A percentile compares a stretch with the other conserved stretches of the same genome.
These are phyloP conservation scores for Drosophila azteca DNA, from an alignment of 1,140 invertebrate genomes.

Conservation along the genomic window DNA sequence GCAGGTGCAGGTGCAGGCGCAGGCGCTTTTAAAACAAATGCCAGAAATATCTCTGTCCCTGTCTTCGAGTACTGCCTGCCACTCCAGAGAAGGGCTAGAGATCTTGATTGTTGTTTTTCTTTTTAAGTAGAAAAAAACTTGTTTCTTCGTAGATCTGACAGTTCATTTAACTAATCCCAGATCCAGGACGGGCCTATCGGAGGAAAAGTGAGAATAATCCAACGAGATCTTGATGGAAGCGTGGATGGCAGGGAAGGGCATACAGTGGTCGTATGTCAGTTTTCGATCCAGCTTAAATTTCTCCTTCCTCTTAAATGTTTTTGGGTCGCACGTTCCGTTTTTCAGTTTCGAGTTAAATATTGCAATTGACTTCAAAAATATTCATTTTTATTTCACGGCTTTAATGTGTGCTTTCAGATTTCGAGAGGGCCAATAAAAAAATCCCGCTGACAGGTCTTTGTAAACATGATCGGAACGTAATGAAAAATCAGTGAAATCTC, in stretches of 20 bases:
- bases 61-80: conserved; percentile 6
- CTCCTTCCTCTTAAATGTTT: conserved; percentile 17
- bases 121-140: conserved; percentile 31
- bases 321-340: conserved; percentile 48
- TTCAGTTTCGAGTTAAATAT: conserved; percentile 48
- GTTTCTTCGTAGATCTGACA: conserved; percentile 49
- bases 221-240: neutral
- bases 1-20: conserved; percentile 42
- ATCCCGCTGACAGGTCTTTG: conserved; percentile 19
- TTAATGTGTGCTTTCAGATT: conserved; percentile 48
- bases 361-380: conserved; percentile 31
- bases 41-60: conserved; percentile 50
- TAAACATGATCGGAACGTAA: conserved; percentile 11
- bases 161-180: conserved; percentile 62
- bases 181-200: neutral
- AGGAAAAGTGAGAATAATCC: conserved; percentile 7
- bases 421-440: conserved; percentile 14
- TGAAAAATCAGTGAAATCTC: conserved; percentile 22
- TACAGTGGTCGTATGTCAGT: conserved; percentile 7
- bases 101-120: conserved; percentile 6
- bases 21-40: conserved; percentile 71
- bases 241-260: neutral
- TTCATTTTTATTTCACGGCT: conserved; percentile 11
- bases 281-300: conserved; percentile 3
- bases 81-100: neutral